Evolutionary conservation across 2,888 invertebrate genomes (phyloP).

Genomic region (Idaea straminata): DNA sequence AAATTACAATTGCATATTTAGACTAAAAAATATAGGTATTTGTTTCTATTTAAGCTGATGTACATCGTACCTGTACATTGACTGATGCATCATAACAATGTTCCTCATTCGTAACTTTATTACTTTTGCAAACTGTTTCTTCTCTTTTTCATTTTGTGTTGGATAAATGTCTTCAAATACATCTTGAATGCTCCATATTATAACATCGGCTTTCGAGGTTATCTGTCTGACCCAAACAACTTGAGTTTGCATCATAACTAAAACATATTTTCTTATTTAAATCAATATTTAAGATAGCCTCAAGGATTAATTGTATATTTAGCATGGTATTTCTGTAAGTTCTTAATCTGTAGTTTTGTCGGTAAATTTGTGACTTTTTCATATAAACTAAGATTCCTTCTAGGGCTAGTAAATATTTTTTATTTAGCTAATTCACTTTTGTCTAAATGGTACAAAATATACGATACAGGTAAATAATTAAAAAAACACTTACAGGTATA

Average conservation of each 20-base stretch:
- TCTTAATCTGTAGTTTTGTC: no score
- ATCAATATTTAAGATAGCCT: no score
- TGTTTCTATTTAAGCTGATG: no score
- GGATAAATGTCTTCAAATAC: conserved; percentile 45
- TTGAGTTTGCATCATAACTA: conserved; percentile 58
- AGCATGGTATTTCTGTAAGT: no score
- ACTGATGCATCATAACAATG: conserved; percentile 48
- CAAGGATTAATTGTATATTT: no score
- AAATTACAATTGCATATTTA: no score
- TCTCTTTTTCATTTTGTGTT: conserved; percentile 33
- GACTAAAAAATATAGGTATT: no score
- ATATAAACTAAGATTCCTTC: no score
- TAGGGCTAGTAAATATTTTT: no score
- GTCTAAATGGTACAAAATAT: not conserved
- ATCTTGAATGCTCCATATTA: conserved; percentile 55
- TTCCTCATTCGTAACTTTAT: conserved; percentile 46
- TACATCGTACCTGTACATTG: conserved; percentile 46
- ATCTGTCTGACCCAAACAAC: conserved; percentile 61
- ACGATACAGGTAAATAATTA: not conserved
- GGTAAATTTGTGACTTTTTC: no score
- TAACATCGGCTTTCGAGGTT: conserved; percentile 51
- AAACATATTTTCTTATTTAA: conserved; percentile 13
- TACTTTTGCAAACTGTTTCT: conserved; percentile 29
- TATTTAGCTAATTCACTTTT: no score
- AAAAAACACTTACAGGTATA: conserved; percentile 49